phyloP scores from a whole-genome alignment of 2,888 invertebrate species.

The Cepaea hortensis region DNA sequence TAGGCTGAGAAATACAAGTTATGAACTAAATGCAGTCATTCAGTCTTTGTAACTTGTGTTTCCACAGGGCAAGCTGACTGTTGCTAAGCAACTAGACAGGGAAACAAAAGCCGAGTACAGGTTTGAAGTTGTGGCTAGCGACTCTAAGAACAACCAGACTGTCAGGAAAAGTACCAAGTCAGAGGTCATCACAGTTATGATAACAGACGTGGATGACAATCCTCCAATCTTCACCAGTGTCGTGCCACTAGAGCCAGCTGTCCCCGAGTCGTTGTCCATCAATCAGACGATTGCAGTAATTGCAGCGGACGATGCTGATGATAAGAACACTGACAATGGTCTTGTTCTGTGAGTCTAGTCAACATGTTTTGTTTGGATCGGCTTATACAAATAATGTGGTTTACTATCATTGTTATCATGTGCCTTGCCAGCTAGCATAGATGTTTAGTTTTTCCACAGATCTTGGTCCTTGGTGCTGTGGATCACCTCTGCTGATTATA shows the following conservation, averaged over 20 bases:
- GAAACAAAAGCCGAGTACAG: constrained; percentile 84
- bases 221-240: constrained; percentile 84
- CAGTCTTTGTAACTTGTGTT: neutral
- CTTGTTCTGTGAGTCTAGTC: constrained; percentile 38
- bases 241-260: constrained; percentile 50
- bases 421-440: no score
- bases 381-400: no score
- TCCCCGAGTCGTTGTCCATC: constrained; percentile 58
- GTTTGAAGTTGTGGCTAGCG: constrained; percentile 85
- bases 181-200: constrained; percentile 79
- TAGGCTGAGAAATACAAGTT: neutral
- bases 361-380: neutral
- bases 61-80: constrained; percentile 67
- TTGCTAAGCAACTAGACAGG: constrained; percentile 82
- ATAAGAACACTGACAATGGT: constrained; percentile 41
- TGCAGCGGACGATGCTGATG: constrained; percentile 63
- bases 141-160: constrained; percentile 71
- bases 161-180: constrained; percentile 25
- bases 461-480: no score
- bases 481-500: no score
- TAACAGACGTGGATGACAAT: constrained; percentile 93
- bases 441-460: no score
- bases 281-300: constrained; percentile 60
- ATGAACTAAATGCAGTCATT: neutral
- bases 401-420: no score